phyloP scores from a whole-genome alignment of 2,888 invertebrate species.

The Julus scanicus region DNA sequence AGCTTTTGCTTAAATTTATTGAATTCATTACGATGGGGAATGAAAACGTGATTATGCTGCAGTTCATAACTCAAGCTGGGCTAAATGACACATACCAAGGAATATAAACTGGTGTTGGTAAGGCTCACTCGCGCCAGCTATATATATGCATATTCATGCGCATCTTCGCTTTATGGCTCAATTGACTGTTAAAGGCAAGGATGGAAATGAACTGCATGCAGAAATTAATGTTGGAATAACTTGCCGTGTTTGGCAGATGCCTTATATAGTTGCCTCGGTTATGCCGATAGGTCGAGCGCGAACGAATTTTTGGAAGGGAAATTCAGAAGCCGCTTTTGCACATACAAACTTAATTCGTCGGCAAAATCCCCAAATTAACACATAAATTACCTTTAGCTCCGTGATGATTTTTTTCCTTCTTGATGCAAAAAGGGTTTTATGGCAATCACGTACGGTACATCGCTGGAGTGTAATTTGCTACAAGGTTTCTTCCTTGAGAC shows the following conservation, averaged over 20 bases:
- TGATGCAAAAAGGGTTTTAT: not conserved
- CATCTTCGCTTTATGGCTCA: not conserved
- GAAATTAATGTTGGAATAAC: slow-evolving; percentile 28
- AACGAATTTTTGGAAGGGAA: not conserved
- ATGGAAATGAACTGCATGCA: slow-evolving; percentile 27
- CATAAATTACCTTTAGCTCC: not conserved
- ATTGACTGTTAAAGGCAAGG: slow-evolving; percentile 22
- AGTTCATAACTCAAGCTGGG: slow-evolving; percentile 50
- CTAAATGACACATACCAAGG: slow-evolving; percentile 41
- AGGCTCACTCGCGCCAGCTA: not conserved
- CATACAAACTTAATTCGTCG: not conserved
- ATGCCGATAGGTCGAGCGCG: not conserved
- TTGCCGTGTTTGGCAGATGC: slow-evolving; percentile 3
- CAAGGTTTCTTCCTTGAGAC: not conserved
- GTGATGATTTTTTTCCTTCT: not conserved
- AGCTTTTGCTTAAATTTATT: slow-evolving; percentile 53
- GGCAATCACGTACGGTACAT: not conserved
- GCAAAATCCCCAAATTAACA: slow-evolving; percentile 20
- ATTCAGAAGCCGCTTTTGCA: not conserved
- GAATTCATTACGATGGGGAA: slow-evolving; percentile 53
- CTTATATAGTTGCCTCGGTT: not conserved
- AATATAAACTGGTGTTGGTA: not conserved
- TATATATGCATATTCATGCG: not conserved
- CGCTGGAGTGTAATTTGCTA: not conserved
- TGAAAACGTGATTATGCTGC: slow-evolving; percentile 52